phyloP scores from a whole-genome alignment of 2,888 invertebrate genomes.

The Mycogona germanica region DNA sequence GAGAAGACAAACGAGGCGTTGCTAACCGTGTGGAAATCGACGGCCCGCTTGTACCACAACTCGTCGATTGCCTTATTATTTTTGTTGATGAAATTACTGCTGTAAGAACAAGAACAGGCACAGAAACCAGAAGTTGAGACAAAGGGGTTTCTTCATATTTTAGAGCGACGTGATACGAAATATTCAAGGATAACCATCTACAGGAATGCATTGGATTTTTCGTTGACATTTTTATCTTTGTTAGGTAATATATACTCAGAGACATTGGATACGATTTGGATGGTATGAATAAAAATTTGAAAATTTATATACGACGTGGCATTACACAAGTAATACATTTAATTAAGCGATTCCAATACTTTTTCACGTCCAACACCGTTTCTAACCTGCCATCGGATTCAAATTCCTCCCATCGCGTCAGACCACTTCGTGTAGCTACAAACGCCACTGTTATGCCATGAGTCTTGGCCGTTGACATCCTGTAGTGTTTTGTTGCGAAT shows the following conservation, averaged over 20 bases:
- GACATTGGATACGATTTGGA: too few relatives aligned
- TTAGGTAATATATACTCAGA: too few relatives aligned
- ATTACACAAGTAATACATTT: too few relatives aligned
- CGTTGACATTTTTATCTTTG: too few relatives aligned
- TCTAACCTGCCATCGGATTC: conserved; percentile 30
- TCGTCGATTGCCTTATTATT: conserved; percentile 72
- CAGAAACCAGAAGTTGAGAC: background rate
- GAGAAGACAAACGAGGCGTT: conserved; percentile 85
- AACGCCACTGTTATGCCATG: conserved; percentile 45
- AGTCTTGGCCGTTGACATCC: conserved; percentile 21
- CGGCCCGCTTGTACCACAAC: conserved; percentile 80
- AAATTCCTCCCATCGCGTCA: conserved; percentile 74
- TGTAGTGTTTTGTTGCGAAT: too few relatives aligned
- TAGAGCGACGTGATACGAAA: background rate
- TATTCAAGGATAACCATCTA: background rate
- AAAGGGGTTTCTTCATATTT: too few relatives aligned
- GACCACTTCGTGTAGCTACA: conserved; percentile 77
- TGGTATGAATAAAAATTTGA: too few relatives aligned
- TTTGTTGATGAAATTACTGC: conserved; percentile 49
- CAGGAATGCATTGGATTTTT: background rate
- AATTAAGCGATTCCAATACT: too few relatives aligned
- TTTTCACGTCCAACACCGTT: background rate
- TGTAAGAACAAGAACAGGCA: background rate
- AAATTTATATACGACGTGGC: too few relatives aligned
- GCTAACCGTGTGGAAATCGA: conserved; percentile 75